Evolutionary conservation across 2,113 vertebrate species (phyloP).

Genomic region (Tyrannus savana): DNA sequence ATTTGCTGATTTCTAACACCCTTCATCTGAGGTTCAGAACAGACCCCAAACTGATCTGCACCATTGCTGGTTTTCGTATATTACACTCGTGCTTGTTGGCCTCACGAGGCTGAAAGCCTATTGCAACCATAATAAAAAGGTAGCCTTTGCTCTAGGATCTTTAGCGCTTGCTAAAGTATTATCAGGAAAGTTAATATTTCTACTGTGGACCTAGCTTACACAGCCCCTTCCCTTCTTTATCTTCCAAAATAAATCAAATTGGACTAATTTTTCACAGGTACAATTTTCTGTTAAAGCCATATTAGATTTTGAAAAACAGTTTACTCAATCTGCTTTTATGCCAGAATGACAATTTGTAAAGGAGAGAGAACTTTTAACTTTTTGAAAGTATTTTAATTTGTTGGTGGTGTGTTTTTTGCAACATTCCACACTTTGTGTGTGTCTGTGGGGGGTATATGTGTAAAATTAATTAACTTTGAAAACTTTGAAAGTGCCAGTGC

Average conservation of each 20-base stretch:
- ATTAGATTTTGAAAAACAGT: background rate
- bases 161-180: background rate
- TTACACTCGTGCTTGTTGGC: background rate
- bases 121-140: background rate
- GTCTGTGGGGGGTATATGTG: background rate
- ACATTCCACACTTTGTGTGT: too few species aligned
- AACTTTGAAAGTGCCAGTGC: background rate
- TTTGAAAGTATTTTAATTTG: background rate
- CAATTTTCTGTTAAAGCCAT: background rate
- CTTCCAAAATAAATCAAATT: background rate
- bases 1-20: background rate
- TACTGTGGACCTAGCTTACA: background rate
- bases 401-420: background rate
- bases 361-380: background rate
- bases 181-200: constrained; percentile 30
- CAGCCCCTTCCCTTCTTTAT: background rate
- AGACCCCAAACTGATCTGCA: background rate
- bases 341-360: background rate
- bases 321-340: background rate
- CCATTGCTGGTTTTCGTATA: background rate
- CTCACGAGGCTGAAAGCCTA: background rate
- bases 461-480: background rate
- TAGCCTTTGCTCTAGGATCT: constrained; percentile 6
- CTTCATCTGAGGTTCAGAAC: background rate
- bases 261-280: background rate